Evolutionary conservation across 2,797 vertebrate genomes (phyloP), one percentile per base, ranked within the genome.

Genomic region (Bovichtus diacanthus): DNA sequence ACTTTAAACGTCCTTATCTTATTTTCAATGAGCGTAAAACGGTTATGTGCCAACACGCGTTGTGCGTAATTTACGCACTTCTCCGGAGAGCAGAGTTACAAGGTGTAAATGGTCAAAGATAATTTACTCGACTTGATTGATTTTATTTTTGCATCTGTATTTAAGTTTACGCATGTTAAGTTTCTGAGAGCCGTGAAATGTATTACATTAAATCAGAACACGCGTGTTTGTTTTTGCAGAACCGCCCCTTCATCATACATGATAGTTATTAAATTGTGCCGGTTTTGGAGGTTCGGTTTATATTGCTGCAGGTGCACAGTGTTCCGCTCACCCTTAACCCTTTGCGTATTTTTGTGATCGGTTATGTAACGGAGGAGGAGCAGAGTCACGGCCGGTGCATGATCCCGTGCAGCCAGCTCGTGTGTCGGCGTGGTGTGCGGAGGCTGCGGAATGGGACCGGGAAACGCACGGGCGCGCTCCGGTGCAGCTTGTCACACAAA

Each of bases 1-100:
- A 16, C 11, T 8, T 44, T 7, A 16, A 3, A 29, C 38, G 27
- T 1, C 39, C 7, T 15, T 18, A 15, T 75, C 5, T 23, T 16
- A 10, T 23, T 18, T 53, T 43, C 8, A 0, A 13, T 51, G 11
- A 25, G 60, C 58, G 12, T 78, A 61, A 73, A 34, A 13, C 38
- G 6, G 21, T 3, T 25, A 0, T 23, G 51, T 39, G 63, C 38
- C 62, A 41, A n/a, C 9, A 7, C 23, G 38, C 29, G 15, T 21
- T 34, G 54, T 68, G 78, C 74, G 81, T 65, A 59, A 51, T 58
- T 78, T 74, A 81, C 67, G 74, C 82, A 70, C 21, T 5, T 21
- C 9, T 43, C 46, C 53, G 54, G 23, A 58, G 36, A n/a, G 9
- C 6, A 47, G 4, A 43, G 3, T 1, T 21, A 29, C 16, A 3